Base-by-base conservation (phyloP, 2,797 vertebrate species). In the Pangasius larnaudii region DNA sequence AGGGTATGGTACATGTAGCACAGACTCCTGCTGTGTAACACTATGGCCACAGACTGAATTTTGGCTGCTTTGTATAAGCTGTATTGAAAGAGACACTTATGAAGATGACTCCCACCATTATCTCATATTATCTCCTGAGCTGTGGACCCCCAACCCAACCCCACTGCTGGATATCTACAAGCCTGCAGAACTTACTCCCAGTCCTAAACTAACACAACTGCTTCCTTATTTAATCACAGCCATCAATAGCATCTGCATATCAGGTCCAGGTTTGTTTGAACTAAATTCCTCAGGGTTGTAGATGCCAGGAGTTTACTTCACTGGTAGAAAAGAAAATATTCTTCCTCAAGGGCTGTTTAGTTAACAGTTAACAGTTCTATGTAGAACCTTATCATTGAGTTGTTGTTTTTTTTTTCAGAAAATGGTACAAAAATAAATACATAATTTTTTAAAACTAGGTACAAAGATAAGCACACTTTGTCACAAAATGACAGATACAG, bases 1-100 rank as follows among this genome's bases (percentile, higher is more conserved):
- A 10, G 18, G 59, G 30, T 81, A 22, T 59, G 53, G 9, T 39
- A 6, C 33, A 39, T 5, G 39, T 19, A 30, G 59, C 13, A n/a
- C 51, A 36, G 19, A 36, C 61, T 65, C 59, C 39, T 49, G 58
- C 39, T 65, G 1, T 46, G 5, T 61, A 33, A 6, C 42, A 49
- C n/a, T 16, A 49, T 67, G 80, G 7, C 67, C 63, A 46, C 63
- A 79, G 39, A 63, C 39, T 49, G 36, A 78, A 42, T 59, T 59
- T 30, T 58, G 22, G 5, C 72, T 78, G 61, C 22, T 42, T 67
- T n/a, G 16, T 56, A 63, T 67, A 67, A 63, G 16, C 24, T 88
- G 46, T 19, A 56, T 56, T 42, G 61, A 6, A 78, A 63, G 42
- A 84, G 69, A 84, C 81, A 42, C 46, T 84, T 77, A 67, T 77